Evolutionary conservation across 2,113 vertebrate genomes (phyloP).

Genomic region (Myiopsitta monachus): DNA sequence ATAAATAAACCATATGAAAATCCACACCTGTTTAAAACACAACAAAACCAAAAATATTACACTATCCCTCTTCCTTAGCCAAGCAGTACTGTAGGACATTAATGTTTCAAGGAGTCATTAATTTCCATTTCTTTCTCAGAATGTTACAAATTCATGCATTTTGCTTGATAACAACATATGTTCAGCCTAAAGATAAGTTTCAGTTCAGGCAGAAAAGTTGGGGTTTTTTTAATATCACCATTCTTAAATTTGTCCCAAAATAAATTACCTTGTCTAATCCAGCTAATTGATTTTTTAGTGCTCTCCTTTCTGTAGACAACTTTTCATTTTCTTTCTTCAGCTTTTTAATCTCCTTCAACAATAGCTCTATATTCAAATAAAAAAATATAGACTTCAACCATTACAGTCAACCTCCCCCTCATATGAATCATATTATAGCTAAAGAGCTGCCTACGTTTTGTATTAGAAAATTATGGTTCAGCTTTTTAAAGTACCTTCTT

Average conservation of each 20-base stretch:
- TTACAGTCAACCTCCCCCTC: constrained; percentile 38
- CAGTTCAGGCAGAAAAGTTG: not conserved
- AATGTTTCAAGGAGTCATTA: not conserved
- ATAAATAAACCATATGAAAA: not conserved
- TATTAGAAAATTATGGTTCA: constrained; percentile 22
- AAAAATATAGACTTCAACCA: constrained; percentile 41
- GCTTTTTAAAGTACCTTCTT: constrained; percentile 4
- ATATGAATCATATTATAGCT: constrained; percentile 27
- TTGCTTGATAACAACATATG: not conserved
- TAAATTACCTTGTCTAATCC: constrained; percentile 70
- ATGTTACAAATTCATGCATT: not conserved
- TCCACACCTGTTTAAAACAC: not conserved
- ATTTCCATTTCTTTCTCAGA: not conserved
- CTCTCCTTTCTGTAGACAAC: constrained; percentile 63
- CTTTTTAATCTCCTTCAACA: constrained; percentile 68
- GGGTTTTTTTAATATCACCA: not conserved
- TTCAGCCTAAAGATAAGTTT: not conserved
- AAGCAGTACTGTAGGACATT: not conserved
- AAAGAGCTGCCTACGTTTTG: constrained; percentile 9
- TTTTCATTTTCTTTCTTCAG: constrained; percentile 71
- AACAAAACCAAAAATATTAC: not conserved
- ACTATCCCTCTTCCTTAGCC: not conserved
- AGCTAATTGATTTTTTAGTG: constrained; percentile 65
- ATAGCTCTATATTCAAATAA: constrained; percentile 60
- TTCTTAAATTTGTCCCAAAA: constrained; percentile 9